These are phyloP conservation scores for Nesoenas mayeri DNA, from an alignment of 2,113 vertebrate species.

Conservation along the genomic window DNA sequence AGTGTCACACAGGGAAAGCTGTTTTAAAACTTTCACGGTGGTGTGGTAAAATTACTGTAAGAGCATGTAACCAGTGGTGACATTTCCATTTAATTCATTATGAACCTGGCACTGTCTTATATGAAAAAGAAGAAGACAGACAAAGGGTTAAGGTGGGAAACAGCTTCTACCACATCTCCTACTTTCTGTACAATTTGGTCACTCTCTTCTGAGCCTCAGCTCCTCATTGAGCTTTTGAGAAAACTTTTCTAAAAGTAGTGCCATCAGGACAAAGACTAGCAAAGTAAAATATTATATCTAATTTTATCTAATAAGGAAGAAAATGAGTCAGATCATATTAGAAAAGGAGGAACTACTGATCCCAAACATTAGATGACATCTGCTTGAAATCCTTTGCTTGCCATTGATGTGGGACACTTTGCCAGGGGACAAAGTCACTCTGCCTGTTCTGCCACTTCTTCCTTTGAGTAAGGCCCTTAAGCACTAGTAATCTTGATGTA, in stretches of 20 bases:
- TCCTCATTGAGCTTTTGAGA: neutral
- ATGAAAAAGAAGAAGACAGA: neutral
- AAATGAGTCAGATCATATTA: neutral
- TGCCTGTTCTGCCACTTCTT: slow-evolving; percentile 3
- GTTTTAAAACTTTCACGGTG: neutral
- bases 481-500: neutral
- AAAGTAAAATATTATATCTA: neutral
- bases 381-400: neutral
- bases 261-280: neutral
- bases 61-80: neutral
- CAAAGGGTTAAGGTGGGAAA: neutral
- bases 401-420: neutral
- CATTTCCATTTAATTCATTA: neutral
- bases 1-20: neutral
- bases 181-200: neutral
- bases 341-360: neutral
- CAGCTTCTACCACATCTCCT: neutral
- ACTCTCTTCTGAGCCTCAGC: neutral
- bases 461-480: neutral
- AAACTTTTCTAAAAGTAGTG: neutral
- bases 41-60: neutral
- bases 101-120: neutral
- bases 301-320: neutral
- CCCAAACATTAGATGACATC: neutral
- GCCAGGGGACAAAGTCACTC: neutral